Percentiles rank a stretch among this genome's conserved stretches.
These are phyloP conservation scores for Agrotis segetum DNA, from an alignment of 2,888 invertebrate species.

Conservation along the genomic window DNA sequence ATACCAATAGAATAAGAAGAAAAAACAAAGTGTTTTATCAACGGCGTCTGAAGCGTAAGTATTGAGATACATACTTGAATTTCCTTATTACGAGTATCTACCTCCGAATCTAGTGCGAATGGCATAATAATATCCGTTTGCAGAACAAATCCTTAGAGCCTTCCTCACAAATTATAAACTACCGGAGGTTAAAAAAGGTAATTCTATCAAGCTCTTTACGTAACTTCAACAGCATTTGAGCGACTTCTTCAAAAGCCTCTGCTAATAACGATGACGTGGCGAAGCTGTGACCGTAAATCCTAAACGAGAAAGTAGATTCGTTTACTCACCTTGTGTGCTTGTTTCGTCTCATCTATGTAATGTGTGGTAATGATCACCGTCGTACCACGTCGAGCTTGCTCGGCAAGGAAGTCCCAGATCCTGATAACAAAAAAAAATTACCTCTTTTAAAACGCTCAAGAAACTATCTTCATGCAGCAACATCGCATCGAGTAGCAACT, in stretches of 20 bases:
- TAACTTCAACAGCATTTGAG: too few species aligned
- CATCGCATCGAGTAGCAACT: too few species aligned
- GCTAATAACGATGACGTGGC: neutral
- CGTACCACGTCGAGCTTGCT: slow-evolving; percentile 93
- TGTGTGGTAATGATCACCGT: slow-evolving; percentile 98
- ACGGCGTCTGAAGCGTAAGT: too few species aligned
- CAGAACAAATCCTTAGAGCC: neutral
- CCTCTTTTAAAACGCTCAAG: too few species aligned
- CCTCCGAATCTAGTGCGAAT: too few species aligned
- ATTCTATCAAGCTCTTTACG: too few species aligned
- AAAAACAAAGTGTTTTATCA: too few species aligned
- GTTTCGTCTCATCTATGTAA: slow-evolving; percentile 97
- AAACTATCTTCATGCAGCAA: too few species aligned
- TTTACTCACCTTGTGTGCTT: slow-evolving; percentile 93
- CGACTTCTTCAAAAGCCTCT: neutral
- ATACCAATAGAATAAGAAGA: too few species aligned
- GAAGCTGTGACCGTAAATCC: neutral
- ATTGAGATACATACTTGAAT: too few species aligned
- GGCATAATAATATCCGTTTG: too few species aligned
- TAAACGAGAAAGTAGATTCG: neutral
- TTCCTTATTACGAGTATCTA: too few species aligned
- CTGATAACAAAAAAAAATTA: slow-evolving; percentile 84
- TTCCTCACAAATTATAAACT: neutral
- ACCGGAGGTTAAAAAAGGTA: neutral
- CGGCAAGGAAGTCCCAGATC: slow-evolving; percentile 96